phyloP scores from a whole-genome alignment of 2,888 invertebrate species.

The Ormyrus thymus region DNA sequence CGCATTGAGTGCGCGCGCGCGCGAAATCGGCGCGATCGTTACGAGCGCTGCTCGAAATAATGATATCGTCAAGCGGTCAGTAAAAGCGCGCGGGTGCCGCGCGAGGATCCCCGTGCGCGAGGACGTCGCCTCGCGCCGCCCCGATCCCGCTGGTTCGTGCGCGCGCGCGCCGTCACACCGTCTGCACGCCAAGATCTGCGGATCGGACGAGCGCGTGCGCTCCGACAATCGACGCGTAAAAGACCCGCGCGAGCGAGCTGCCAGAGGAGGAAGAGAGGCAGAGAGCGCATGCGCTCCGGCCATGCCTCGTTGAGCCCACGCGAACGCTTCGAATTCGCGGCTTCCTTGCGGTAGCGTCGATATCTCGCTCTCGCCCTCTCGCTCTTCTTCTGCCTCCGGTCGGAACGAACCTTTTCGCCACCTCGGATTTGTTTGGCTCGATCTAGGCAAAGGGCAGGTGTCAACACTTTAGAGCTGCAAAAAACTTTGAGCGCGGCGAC shows the following conservation, averaged over 20 bases:
- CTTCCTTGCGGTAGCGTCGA: not conserved
- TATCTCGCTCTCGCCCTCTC: too few relatives aligned
- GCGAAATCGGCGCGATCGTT: constrained; percentile 14
- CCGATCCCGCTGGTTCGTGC: not conserved
- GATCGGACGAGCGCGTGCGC: constrained; percentile 23
- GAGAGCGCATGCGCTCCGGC: not conserved
- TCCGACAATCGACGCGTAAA: constrained; percentile 26
- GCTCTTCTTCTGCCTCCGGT: too few relatives aligned
- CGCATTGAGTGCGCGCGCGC: not conserved
- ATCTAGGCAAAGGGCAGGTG: too few relatives aligned
- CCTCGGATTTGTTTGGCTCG: too few relatives aligned
- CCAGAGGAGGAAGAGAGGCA: not conserved
- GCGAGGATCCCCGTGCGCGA: too few relatives aligned
- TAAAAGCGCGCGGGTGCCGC: constrained; percentile 1
- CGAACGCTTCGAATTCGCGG: constrained; percentile 18
- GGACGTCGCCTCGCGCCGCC: not conserved
- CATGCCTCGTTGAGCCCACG: constrained; percentile 34
- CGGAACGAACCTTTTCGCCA: too few relatives aligned
- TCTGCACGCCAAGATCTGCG: not conserved
- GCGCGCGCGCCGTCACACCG: constrained; percentile 11
- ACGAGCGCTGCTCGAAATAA: constrained; percentile 24
- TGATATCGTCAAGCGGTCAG: constrained; percentile 4
- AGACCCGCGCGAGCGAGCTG: constrained; percentile 1
- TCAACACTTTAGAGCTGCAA: too few relatives aligned
- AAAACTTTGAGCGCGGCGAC: too few relatives aligned